A percentile compares a stretch with the other conserved stretches of the same genome.
These are phyloP conservation scores for Plebejus melissa DNA, from an alignment of 2,888 invertebrate species.

Conservation along the genomic window DNA sequence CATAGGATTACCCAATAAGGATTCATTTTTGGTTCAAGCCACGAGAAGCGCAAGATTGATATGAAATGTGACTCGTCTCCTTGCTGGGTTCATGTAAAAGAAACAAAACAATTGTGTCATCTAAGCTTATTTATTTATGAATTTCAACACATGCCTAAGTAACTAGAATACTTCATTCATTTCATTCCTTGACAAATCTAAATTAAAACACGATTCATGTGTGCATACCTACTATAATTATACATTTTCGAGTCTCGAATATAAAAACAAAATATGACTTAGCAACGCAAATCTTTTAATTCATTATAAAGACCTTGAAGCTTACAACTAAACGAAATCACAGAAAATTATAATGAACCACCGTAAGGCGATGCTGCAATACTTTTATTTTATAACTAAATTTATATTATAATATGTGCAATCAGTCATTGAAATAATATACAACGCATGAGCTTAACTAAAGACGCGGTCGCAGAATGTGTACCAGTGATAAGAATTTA, in stretches of 20 bases:
- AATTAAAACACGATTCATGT: slow-evolving; percentile 28
- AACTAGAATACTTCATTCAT: slow-evolving; percentile 31
- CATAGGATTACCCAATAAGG: too few species aligned
- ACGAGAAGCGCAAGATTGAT: too few species aligned
- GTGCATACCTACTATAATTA: neutral
- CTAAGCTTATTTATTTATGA: slow-evolving; percentile 36
- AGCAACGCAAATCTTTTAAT: slow-evolving; percentile 1
- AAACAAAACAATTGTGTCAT: slow-evolving; percentile 29
- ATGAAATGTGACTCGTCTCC: neutral
- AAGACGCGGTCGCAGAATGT: neutral
- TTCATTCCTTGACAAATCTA: slow-evolving; percentile 30
- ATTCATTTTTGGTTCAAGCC: too few species aligned
- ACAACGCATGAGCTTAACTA: neutral
- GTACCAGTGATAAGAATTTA: neutral
- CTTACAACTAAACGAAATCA: slow-evolving; percentile 26
- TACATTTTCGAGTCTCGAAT: slow-evolving; percentile 11
- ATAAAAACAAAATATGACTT: slow-evolving; percentile 22
- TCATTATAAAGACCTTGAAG: slow-evolving; percentile 17
- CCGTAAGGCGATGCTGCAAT: slow-evolving; percentile 20
- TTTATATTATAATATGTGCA: slow-evolving; percentile 6
- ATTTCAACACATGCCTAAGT: slow-evolving; percentile 32
- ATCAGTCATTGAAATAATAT: slow-evolving; percentile 31
- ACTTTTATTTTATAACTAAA: slow-evolving; percentile 17
- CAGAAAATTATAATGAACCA: slow-evolving; percentile 26
- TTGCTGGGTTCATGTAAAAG: neutral